These are phyloP conservation scores for Tetragnatha montana DNA, from an alignment of 2,888 invertebrate genomes.

Conservation along the genomic window DNA sequence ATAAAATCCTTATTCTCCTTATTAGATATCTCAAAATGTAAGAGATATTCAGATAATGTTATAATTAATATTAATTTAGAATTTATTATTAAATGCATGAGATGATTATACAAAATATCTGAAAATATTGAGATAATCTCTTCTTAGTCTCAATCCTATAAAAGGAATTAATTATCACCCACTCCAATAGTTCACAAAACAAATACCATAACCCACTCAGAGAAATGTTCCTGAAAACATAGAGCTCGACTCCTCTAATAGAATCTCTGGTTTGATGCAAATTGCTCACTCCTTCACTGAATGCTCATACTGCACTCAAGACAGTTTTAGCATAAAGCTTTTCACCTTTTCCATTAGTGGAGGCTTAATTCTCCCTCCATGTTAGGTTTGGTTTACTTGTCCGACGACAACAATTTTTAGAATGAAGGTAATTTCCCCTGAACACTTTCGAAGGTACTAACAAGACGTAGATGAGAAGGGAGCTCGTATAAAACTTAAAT, in stretches of 20 bases:
- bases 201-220: not conserved
- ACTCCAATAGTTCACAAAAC: not conserved
- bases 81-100: too few species aligned
- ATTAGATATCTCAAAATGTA: too few species aligned
- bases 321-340: constrained; percentile 8
- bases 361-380: not conserved
- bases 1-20: too few species aligned
- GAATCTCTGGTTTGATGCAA: constrained; percentile 37
- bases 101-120: too few species aligned
- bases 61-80: too few species aligned
- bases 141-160: not conserved
- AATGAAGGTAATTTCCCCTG: not conserved
- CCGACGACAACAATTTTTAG: not conserved
- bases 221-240: constrained; percentile 19
- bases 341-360: constrained; percentile 15
- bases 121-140: too few species aligned
- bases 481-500: too few species aligned
- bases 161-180: not conserved
- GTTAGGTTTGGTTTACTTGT: not conserved
- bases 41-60: too few species aligned
- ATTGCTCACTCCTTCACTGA: constrained; percentile 12
- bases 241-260: constrained; percentile 6
- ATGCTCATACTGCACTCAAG: not conserved
- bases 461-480: too few species aligned
- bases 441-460: not conserved